These are phyloP conservation scores for Daboia siamensis DNA, from an alignment of 2,113 vertebrate species.

Conservation along the genomic window DNA sequence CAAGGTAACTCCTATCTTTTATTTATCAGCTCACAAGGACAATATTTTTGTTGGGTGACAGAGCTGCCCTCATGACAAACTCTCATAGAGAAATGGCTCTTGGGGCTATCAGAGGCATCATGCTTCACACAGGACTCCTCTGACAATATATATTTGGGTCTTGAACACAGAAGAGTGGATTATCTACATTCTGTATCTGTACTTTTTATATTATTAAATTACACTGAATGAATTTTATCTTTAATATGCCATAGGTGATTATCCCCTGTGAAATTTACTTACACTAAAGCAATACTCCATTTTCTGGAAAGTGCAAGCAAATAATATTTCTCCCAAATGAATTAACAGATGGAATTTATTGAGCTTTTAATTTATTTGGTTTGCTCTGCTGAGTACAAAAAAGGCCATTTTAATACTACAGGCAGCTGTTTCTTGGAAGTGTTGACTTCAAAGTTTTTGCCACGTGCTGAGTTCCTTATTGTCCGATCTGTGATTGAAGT, in stretches of 20 bases:
- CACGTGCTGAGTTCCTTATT: constrained; percentile 8
- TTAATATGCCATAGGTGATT: not conserved
- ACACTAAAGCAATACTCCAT: not conserved
- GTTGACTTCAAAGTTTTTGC: not conserved
- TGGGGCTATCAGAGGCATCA: not conserved
- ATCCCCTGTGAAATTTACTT: not conserved
- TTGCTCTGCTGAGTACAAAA: not conserved
- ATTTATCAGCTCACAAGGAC: not conserved
- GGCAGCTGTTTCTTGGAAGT: not conserved
- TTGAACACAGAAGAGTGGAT: not conserved
- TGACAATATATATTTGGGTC: not conserved
- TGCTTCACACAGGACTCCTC: not conserved
- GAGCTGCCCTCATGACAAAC: not conserved
- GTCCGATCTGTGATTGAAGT: not conserved
- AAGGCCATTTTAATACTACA: not conserved
- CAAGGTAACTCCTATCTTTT: not conserved
- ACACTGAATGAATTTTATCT: not conserved
- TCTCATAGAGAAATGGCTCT: not conserved
- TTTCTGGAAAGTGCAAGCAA: not conserved
- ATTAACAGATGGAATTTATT: not conserved
- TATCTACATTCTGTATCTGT: not conserved
- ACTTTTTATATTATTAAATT: not conserved
- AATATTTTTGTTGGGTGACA: not conserved
- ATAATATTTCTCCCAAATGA: not conserved
- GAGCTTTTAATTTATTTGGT: not conserved